Percentiles rank a stretch among this genome's conserved stretches.
These are phyloP conservation scores for Trichacis sp. DNA, from an alignment of 2,888 invertebrate species.

Conservation along the genomic window DNA sequence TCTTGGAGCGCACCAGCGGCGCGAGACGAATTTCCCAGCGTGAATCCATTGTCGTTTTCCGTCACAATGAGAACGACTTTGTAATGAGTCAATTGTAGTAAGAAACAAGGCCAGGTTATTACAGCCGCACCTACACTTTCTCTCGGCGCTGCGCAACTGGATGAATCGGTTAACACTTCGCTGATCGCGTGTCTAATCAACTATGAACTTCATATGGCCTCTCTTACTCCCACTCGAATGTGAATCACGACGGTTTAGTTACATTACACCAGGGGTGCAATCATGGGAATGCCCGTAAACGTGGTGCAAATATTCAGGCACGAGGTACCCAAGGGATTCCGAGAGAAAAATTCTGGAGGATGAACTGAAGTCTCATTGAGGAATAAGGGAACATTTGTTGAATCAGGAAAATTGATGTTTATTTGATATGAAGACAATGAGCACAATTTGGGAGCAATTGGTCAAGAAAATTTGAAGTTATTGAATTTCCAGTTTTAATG, in stretches of 20 bases:
- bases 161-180: conserved; percentile 58
- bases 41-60: neutral
- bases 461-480: too few species aligned
- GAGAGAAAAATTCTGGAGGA: too few species aligned
- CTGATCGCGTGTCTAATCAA: conserved; percentile 58
- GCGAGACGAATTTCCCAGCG: neutral
- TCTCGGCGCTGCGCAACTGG: conserved; percentile 50
- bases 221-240: conserved; percentile 29
- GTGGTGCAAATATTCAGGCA: too few species aligned
- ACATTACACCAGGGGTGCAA: conserved; percentile 27
- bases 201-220: conserved; percentile 48
- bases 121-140: conserved; percentile 16
- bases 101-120: conserved; percentile 15
- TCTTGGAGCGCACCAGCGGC: neutral
- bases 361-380: too few species aligned
- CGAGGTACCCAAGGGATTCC: too few species aligned
- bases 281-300: conserved; percentile 7
- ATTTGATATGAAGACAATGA: too few species aligned
- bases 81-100: conserved; percentile 3
- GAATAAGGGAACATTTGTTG: too few species aligned
- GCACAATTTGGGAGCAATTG: too few species aligned
- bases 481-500: too few species aligned
- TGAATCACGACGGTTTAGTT: conserved; percentile 26
- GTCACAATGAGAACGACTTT: neutral
- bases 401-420: too few species aligned